Percentiles rank a stretch among this genome's conserved stretches.
These are phyloP conservation scores for Myrmecobius fasciatus DNA, from an alignment of 2,113 vertebrate genomes.

Conservation along the genomic window DNA sequence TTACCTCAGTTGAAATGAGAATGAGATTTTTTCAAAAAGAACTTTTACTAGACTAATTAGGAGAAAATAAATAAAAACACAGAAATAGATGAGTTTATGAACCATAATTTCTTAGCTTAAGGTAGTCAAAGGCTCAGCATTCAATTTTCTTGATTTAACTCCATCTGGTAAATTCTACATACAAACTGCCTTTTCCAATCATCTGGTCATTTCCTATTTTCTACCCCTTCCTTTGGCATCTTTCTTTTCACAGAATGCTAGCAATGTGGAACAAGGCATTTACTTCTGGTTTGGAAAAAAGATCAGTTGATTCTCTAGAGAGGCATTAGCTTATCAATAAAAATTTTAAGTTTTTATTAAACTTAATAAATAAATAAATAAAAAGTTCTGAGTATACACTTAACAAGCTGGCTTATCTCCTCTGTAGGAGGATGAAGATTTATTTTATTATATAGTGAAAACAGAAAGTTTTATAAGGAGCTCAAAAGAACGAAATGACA, in stretches of 20 bases:
- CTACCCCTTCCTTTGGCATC: not conserved
- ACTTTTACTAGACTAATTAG: not conserved
- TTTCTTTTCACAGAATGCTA: not conserved
- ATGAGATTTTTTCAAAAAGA: conserved; percentile 1
- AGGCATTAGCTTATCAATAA: not conserved
- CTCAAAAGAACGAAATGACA: not conserved
- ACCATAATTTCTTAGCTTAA: not conserved
- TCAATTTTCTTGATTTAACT: not conserved
- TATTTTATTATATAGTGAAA: not conserved
- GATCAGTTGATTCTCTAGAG: not conserved
- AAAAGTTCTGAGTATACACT: not conserved
- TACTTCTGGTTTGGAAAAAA: not conserved
- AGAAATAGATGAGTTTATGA: not conserved
- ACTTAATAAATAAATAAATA: too few species aligned
- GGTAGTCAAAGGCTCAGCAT: not conserved
- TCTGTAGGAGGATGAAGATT: not conserved
- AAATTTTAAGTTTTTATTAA: too few species aligned
- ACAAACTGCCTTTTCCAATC: not conserved
- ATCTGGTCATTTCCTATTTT: not conserved
- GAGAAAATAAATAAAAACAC: not conserved
- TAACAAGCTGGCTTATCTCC: not conserved
- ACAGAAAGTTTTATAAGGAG: not conserved
- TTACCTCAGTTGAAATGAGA: not conserved
- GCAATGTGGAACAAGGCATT: not conserved
- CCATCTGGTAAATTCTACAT: not conserved